Evolutionary conservation across 2,113 vertebrate genomes (phyloP), one percentile per base, ranked within the genome.

Genomic region (Perca fluviatilis): DNA sequence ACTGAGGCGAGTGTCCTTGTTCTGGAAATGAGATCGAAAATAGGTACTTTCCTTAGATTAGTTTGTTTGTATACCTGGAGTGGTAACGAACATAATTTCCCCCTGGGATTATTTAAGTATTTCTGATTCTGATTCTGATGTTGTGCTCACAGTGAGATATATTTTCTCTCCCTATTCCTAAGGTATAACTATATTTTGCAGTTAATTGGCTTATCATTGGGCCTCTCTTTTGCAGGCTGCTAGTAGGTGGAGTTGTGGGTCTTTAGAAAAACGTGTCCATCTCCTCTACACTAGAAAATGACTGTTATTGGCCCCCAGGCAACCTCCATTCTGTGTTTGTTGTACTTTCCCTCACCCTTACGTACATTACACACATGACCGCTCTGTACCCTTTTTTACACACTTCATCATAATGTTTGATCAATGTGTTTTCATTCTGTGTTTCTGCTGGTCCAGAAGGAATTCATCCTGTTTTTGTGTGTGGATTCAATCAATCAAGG

Each of bases 291-390:
- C 14, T 19, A 25, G 7, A 19, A 57, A 56, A 43, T 15, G 1
- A 2, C 1, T 19, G n/a, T 27, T 30, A 9, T 47, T 18, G 2
- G 19, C 57, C 62, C 11, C 46, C 10, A n/a, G 57, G 43, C 58
- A 50, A 60, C 43, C 5, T 36, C 27, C n/a, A 25, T 18, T 13
- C 18, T 8, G 46, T 36, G 58, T 56, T 67, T 65, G 65, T 21
- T 71, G 30, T 23, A 51, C 65, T 80, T 56, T 51, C 57, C 40
- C 25, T 62, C 40, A 51, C 54, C 47, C 36, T 23, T 18, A 23
- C 9, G 19, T 25, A 25, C 36, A 71, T 46, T 25, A 30, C 23
- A 13, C 25, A 62, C 25, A 51, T 21, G 18, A 33, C n/a, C 19
- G 13, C 7, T 50, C 11, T 50, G 6, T 36, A 0, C n/a, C 15